phyloP scores from a whole-genome alignment of 2,797 vertebrate species.

The Chaetodon trifasciatus region DNA sequence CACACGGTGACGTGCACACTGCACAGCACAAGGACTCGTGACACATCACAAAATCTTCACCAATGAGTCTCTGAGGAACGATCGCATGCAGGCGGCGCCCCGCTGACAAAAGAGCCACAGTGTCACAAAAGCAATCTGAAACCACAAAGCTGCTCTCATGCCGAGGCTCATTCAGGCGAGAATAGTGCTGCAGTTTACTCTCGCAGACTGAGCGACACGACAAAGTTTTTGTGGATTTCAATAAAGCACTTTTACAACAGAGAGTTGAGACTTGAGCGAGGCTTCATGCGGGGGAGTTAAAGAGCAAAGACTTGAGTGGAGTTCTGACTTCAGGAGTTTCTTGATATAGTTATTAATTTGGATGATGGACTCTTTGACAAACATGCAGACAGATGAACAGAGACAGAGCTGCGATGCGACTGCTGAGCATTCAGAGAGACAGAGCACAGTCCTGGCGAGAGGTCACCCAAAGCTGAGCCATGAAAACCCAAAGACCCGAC shows the following conservation, averaged over 20 bases:
- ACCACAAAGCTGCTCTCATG: conserved; percentile 17
- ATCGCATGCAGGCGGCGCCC: conserved; percentile 13
- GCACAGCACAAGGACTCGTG: conserved; percentile 19
- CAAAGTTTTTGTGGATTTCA: background rate
- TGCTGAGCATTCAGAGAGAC: background rate
- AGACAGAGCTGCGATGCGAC: background rate
- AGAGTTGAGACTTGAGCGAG: background rate
- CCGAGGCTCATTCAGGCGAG: conserved; percentile 3
- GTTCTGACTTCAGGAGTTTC: background rate
- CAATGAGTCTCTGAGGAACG: background rate
- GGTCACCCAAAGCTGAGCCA: background rate
- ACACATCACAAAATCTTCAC: conserved; percentile 16
- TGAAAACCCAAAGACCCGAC: background rate
- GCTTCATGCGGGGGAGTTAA: conserved; percentile 1
- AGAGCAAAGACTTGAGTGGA: background rate
- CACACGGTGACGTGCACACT: conserved; percentile 5
- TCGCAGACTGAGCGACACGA: background rate
- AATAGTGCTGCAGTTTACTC: background rate
- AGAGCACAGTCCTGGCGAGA: conserved; percentile 18
- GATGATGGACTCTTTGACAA: background rate
- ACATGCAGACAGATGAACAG: background rate
- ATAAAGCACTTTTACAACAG: background rate
- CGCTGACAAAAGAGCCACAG: conserved; percentile 16
- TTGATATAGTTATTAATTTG: background rate
- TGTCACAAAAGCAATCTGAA: conserved; percentile 38